phyloP scores from a whole-genome alignment of 2,888 invertebrate genomes.

The Lycophotia porphyrea region DNA sequence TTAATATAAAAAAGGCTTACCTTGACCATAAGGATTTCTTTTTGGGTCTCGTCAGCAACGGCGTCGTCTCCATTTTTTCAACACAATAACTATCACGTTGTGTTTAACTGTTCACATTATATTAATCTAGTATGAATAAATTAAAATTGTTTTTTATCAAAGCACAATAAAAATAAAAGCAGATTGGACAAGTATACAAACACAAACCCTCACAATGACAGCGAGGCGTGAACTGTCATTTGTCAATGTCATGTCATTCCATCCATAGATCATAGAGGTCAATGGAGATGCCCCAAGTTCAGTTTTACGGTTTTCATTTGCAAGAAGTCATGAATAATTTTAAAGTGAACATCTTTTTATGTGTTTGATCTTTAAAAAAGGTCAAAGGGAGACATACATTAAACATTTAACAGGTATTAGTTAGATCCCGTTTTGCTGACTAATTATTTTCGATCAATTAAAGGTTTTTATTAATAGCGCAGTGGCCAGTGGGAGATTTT shows the following conservation, averaged over 20 bases:
- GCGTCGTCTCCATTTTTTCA: conserved; percentile 85
- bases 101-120: conserved; percentile 56
- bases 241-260: conserved; percentile 43
- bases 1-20: conserved; percentile 71
- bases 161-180: conserved; percentile 40
- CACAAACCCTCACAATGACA: conserved; percentile 57
- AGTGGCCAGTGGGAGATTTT: conserved; percentile 2
- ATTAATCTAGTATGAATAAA: conserved; percentile 30
- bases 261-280: conserved; percentile 13
- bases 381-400: accelerated
- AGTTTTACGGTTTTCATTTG: neutral
- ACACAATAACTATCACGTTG: conserved; percentile 39
- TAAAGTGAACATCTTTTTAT: too few relatives aligned
- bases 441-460: neutral
- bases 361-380: neutral
- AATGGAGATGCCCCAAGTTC: neutral
- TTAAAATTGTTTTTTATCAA: conserved; percentile 31
- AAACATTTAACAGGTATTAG: neutral
- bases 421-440: neutral
- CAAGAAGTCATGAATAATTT: neutral
- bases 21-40: conserved; percentile 87
- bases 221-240: conserved; percentile 56
- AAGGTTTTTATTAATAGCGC: neutral
- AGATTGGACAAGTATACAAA: conserved; percentile 51
- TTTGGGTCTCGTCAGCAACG: conserved; percentile 82